Evolutionary conservation across 1,140 invertebrate species (phyloP).

Genomic region (Parasteatoda tepidariorum): DNA sequence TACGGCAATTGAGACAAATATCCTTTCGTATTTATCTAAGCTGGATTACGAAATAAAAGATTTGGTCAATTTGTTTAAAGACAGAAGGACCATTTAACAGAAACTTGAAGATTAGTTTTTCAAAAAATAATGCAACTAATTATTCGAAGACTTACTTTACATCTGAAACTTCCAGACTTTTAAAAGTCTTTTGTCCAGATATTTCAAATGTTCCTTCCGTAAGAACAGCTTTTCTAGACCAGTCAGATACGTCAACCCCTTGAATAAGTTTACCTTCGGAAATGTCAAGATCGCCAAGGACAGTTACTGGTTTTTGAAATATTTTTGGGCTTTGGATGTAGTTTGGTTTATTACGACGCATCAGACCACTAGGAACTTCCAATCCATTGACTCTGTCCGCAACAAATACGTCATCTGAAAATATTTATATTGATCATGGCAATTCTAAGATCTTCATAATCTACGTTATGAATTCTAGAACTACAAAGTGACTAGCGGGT

Average conservation of each 20-base stretch:
- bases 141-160: slow-evolving; percentile 31
- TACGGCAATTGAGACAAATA: too few relatives aligned
- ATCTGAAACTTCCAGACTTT: neutral
- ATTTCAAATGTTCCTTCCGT: slow-evolving; percentile 14
- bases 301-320: slow-evolving; percentile 36
- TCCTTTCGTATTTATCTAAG: too few relatives aligned
- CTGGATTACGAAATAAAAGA: too few relatives aligned
- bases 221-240: slow-evolving; percentile 19
- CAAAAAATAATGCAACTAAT: too few relatives aligned
- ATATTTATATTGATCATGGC: too few relatives aligned
- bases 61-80: too few relatives aligned
- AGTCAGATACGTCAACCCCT: slow-evolving; percentile 52
- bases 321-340: slow-evolving; percentile 24
- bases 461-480: too few relatives aligned
- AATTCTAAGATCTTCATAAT: too few relatives aligned
- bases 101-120: too few relatives aligned
- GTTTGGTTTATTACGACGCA: slow-evolving; percentile 31
- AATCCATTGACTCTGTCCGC: slow-evolving; percentile 33
- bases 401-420: slow-evolving; percentile 47
- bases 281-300: slow-evolving; percentile 12
- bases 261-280: slow-evolving; percentile 28
- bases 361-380: slow-evolving; percentile 27
- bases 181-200: slow-evolving; percentile 19
- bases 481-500: too few relatives aligned
- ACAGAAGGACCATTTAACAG: too few relatives aligned